Percentiles rank a stretch among this genome's conserved stretches.
Conservation (phyloP, 2,888 invertebrate species). For the Achlya flavicornis region DNA sequence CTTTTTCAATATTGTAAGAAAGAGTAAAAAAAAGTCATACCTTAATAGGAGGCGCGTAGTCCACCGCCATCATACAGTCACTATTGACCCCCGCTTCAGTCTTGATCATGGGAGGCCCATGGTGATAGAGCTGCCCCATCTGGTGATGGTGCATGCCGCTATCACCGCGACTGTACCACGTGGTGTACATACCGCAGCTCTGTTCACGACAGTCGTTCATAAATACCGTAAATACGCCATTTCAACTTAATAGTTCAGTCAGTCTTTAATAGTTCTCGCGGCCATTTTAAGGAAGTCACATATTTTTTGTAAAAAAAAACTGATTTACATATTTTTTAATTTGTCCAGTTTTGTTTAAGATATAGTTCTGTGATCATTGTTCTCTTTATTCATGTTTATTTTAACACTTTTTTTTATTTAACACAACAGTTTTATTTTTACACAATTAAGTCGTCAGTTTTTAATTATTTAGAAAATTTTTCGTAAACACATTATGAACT, state of each 20-base stretch:
- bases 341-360: not conserved
- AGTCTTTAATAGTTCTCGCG: slow-evolving; percentile 17
- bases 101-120: slow-evolving; percentile 84
- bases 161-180: slow-evolving; percentile 82
- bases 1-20: not conserved
- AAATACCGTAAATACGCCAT: slow-evolving; percentile 75
- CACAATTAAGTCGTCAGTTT: not conserved
- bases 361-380: not conserved
- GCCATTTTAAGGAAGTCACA: slow-evolving; percentile 21
- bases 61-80: slow-evolving; percentile 87
- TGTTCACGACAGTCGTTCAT: slow-evolving; percentile 77
- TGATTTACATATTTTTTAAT: slow-evolving; percentile 26
- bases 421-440: not conserved
- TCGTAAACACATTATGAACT: slow-evolving; percentile 7
- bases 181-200: slow-evolving; percentile 79
- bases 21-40: slow-evolving; percentile 61
- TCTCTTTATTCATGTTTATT: not conserved
- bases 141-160: slow-evolving; percentile 81
- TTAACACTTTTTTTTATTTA: not conserved
- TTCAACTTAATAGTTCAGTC: slow-evolving; percentile 40
- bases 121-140: slow-evolving; percentile 82
- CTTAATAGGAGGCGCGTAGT: slow-evolving; percentile 86
- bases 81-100: slow-evolving; percentile 85
- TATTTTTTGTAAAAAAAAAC: slow-evolving; percentile 20
- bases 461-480: not conserved